phyloP scores from a whole-genome alignment of 1,140 invertebrate species.

The Lasioglossum albipes region DNA sequence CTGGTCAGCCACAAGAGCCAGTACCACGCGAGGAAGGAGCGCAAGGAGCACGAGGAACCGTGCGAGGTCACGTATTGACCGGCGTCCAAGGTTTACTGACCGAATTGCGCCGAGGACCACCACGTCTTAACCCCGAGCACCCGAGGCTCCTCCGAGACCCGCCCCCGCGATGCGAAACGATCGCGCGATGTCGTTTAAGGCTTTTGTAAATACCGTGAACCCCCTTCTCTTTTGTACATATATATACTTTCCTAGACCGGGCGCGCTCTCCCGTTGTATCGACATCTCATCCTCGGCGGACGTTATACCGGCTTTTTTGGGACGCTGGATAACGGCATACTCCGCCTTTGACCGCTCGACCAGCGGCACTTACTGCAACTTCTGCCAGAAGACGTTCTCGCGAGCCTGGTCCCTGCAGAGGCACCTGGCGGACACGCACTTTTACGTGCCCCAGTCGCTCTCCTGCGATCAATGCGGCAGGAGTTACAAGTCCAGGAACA shows the following conservation, averaged over 20 bases:
- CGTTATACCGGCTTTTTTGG: no score
- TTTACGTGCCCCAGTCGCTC: constrained; percentile 79
- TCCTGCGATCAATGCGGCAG: constrained; percentile 80
- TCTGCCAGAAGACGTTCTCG: constrained; percentile 80
- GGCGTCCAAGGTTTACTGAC: constrained; percentile 22
- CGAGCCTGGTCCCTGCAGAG: constrained; percentile 81
- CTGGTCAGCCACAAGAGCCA: constrained; percentile 81
- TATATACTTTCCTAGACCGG: no score
- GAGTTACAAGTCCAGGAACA: constrained; percentile 81
- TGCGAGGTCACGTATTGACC: constrained; percentile 65
- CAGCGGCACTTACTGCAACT: constrained; percentile 75
- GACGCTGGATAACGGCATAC: no score
- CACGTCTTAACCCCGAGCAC: neutral
- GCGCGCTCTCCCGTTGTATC: no score
- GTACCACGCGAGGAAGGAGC: constrained; percentile 78
- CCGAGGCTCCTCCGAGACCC: no score
- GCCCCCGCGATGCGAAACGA: no score
- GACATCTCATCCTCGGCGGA: no score
- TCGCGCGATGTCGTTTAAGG: neutral
- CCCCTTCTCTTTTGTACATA: neutral
- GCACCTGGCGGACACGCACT: constrained; percentile 81
- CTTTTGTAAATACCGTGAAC: neutral
- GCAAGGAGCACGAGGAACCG: constrained; percentile 66
- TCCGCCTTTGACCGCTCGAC: constrained; percentile 31
- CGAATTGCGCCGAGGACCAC: constrained; percentile 17